These are phyloP conservation scores for Myotis daubentonii DNA, from an alignment of 2,797 vertebrate species.

Conservation along the genomic window DNA sequence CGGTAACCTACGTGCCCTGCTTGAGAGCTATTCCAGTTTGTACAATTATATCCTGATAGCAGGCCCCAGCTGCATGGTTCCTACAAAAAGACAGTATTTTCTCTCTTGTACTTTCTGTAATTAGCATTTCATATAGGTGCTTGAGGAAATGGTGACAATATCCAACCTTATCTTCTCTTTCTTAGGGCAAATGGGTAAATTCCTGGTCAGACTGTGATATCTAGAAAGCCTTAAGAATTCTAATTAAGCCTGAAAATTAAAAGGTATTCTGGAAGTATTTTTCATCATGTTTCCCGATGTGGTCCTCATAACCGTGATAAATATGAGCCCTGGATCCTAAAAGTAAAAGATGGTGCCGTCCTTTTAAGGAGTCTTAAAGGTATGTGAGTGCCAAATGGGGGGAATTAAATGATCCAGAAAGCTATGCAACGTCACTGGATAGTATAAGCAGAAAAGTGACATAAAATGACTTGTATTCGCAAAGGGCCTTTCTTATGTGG, in stretches of 20 bases:
- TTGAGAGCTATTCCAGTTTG: conserved; percentile 28
- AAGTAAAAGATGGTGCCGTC: neutral
- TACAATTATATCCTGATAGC: conserved; percentile 26
- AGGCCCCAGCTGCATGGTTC: neutral
- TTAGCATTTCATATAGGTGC: conserved; percentile 25
- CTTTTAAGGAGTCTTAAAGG: neutral
- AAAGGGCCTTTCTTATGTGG: neutral
- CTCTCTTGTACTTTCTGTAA: neutral
- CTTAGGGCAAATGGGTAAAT: neutral
- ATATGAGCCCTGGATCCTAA: neutral
- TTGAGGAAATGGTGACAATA: neutral
- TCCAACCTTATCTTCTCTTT: neutral
- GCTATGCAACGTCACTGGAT: neutral
- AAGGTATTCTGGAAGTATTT: neutral
- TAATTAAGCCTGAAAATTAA: neutral
- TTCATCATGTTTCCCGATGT: neutral
- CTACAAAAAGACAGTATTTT: neutral
- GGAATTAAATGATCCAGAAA: neutral
- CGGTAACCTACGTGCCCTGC: neutral
- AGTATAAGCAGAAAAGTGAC: neutral
- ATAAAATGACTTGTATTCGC: neutral
- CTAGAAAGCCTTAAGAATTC: conserved; percentile 10
- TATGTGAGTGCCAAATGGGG: neutral
- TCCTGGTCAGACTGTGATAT: neutral
- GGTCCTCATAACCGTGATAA: neutral